Percentiles rank a stretch among this genome's conserved stretches.
phyloP scores from a whole-genome alignment of 2,113 vertebrate species.

The Bubo bubo region DNA sequence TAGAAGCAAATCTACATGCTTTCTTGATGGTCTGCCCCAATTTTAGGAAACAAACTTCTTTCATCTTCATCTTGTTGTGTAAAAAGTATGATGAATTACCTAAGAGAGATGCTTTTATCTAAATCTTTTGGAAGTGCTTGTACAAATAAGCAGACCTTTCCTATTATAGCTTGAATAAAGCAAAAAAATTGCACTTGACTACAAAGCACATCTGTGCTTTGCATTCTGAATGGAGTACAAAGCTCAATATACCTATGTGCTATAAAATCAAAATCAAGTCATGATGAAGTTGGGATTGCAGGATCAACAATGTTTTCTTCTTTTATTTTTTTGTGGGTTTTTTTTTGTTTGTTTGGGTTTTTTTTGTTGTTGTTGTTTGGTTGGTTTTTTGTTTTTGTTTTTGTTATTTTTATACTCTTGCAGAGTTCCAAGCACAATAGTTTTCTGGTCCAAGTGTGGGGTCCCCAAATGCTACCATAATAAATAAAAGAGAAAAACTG shows the following conservation, averaged over 20 bases:
- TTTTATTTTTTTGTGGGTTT: too few relatives aligned
- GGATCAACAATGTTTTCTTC: not conserved
- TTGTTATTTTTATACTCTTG: not conserved
- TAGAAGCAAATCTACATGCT: not conserved
- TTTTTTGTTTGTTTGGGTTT: not conserved
- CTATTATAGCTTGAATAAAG: slow-evolving; percentile 1
- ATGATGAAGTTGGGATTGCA: not conserved
- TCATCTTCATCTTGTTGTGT: slow-evolving; percentile 10
- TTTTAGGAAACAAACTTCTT: slow-evolving; percentile 13
- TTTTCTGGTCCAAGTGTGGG: not conserved
- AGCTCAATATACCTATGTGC: not conserved
- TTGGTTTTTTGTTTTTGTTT: too few relatives aligned
- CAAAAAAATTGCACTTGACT: not conserved
- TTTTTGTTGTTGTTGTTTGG: too few relatives aligned
- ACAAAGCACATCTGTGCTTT: not conserved
- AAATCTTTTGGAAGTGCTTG: not conserved
- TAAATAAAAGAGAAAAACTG: not conserved
- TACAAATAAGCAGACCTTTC: not conserved
- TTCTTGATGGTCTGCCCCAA: not conserved
- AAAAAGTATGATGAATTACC: slow-evolving; percentile 4
- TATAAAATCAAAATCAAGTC: not conserved
- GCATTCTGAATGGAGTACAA: not conserved
- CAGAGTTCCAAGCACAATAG: not conserved
- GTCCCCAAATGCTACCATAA: not conserved
- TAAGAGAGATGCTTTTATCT: slow-evolving; percentile 34